Evolutionary conservation across 2,888 invertebrate species (phyloP), one percentile per base, ranked within the genome.

Genomic region (Caenorhabditis virilis): DNA sequence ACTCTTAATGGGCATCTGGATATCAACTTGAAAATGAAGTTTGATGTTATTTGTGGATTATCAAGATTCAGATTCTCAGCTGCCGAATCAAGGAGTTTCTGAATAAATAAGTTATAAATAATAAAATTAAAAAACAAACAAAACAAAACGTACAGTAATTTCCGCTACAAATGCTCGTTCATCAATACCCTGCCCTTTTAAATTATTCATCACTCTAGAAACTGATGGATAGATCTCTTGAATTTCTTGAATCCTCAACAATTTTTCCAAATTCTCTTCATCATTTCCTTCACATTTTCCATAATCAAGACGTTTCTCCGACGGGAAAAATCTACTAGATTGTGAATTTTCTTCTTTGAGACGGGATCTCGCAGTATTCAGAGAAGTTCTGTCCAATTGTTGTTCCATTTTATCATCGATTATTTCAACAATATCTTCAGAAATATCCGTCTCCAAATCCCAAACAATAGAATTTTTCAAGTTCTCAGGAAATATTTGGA

Each of bases 181-280:
- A 27, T 64, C 64, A 4, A 64, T 55, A 9, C 55, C 51, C 15
- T 47, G 38, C 18, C 13, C 23, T 3, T 27, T 42, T 2, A 64
- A 18, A 13, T 38, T 36, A n/a, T 64, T 57, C 64, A 64, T 64
- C 5, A 64, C 64, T 26, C 41, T 53, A 0, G 64, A 57, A 7
- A 64, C 64, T 7, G 64, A 64, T 38, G 64, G 64, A 35, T 50
- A 64, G 15, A n/a, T n/a, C n/a, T n/a, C n/a, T n/a, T n/a, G n/a
- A n/a, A n/a, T n/a, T n/a, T n/a, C n/a, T n/a, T n/a, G n/a, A n/a
- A n/a, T n/a, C n/a, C n/a, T n/a, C n/a, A n/a, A n/a, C n/a, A n/a
- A n/a, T n/a, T n/a, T n/a, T n/a, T n/a, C n/a, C n/a, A n/a, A n/a
- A n/a, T n/a, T n/a, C n/a, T n/a, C n/a, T n/a, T n/a, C n/a, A n/a